Evolutionary conservation across 2,888 invertebrate species (phyloP).

Genomic region (Drosophila stalkeri): DNA sequence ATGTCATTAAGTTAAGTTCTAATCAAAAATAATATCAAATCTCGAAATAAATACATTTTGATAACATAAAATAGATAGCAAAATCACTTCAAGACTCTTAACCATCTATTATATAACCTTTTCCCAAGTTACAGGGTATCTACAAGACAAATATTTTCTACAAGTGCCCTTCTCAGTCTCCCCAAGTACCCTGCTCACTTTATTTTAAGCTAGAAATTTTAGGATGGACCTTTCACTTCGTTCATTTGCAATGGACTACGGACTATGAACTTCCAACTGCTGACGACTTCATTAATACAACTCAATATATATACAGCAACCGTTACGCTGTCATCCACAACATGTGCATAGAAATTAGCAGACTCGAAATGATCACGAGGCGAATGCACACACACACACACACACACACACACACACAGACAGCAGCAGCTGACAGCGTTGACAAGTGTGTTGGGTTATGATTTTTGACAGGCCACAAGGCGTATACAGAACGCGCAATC

Average conservation of each 20-base stretch:
- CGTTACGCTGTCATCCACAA: conserved; percentile 12
- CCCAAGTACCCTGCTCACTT: background rate
- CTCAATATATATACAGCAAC: background rate
- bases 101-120: background rate
- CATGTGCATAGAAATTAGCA: conserved; percentile 51
- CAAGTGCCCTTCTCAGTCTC: too few species aligned
- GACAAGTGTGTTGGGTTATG: conserved; percentile 82
- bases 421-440: conserved; percentile 56
- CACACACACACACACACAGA: background rate
- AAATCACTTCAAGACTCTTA: background rate
- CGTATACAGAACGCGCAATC: conserved; percentile 56
- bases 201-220: conserved; percentile 21
- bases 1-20: too few species aligned
- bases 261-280: conserved; percentile 57
- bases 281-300: conserved; percentile 83
- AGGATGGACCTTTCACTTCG: conserved; percentile 55
- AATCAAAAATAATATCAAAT: background rate
- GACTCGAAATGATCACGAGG: conserved; percentile 57
- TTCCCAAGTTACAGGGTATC: background rate
- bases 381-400: conserved; percentile 27
- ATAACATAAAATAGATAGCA: background rate
- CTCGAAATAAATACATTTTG: background rate
- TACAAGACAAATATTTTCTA: background rate
- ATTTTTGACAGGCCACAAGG: conserved; percentile 79
- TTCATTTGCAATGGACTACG: conserved; percentile 65